Conservation (phyloP, 2,797 vertebrate species). For the Carcharodon carcharias region DNA sequence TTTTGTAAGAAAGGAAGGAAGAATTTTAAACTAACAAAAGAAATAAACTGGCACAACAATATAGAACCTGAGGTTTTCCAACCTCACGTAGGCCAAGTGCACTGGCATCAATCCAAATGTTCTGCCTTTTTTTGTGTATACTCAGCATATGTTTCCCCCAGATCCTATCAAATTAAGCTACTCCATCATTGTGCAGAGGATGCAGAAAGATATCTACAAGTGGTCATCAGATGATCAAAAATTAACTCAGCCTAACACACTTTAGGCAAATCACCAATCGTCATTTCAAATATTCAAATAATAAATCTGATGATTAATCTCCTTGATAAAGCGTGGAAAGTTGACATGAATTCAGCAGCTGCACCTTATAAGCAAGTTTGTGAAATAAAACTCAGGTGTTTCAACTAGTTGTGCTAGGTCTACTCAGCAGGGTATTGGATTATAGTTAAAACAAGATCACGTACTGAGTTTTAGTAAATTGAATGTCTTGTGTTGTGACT, state of each 20-base stretch:
- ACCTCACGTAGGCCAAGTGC: not conserved
- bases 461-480: not conserved
- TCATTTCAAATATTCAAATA: not conserved
- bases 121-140: not conserved
- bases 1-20: not conserved
- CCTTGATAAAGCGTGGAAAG: not conserved
- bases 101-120: not conserved
- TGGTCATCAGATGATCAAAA: not conserved
- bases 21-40: not conserved
- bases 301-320: not conserved
- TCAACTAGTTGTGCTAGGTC: not conserved
- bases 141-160: not conserved
- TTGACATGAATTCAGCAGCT: not conserved
- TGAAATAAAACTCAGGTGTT: not conserved
- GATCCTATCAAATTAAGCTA: not conserved
- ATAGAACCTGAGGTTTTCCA: not conserved
- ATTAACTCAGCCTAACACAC: not conserved
- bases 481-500: not conserved
- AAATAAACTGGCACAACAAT: not conserved
- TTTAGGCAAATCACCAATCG: not conserved
- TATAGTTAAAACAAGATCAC: not conserved
- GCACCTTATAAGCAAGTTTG: not conserved
- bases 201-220: not conserved
- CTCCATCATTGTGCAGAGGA: not conserved
- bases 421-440: not conserved